A percentile compares a stretch with the other conserved stretches of the same genome.
These are phyloP conservation scores for Arothron firmamentum DNA, from an alignment of 2,113 vertebrate genomes.

Conservation along the genomic window DNA sequence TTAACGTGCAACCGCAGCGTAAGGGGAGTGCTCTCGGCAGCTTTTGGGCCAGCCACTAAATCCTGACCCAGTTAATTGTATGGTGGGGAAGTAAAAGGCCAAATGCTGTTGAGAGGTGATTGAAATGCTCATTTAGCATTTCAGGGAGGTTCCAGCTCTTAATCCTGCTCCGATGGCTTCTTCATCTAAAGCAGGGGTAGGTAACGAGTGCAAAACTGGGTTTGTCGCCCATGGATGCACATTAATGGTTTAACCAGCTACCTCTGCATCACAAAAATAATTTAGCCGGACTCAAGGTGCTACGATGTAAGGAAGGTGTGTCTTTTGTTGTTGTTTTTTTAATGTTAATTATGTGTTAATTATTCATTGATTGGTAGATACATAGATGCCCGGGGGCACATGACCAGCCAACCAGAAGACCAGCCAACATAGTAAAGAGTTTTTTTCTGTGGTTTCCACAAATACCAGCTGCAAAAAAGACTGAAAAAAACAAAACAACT, in stretches of 20 bases:
- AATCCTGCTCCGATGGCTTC: slow-evolving; percentile 49
- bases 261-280: not conserved
- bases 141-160: slow-evolving; percentile 44
- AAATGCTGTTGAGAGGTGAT: slow-evolving; percentile 54
- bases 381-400: no score
- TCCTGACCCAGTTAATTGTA: slow-evolving; percentile 69
- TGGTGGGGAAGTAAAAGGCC: slow-evolving; percentile 47
- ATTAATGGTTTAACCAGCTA: not conserved
- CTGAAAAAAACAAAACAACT: not conserved
- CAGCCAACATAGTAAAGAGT: slow-evolving; percentile 1
- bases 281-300: not conserved
- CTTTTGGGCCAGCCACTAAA: slow-evolving; percentile 61
- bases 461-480: no score
- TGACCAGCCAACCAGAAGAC: not conserved
- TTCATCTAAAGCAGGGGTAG: slow-evolving; percentile 27
- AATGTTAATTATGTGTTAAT: no score
- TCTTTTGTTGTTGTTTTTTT: not conserved
- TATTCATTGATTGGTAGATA: no score
- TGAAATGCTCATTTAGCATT: slow-evolving; percentile 59
- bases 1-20: slow-evolving; percentile 58
- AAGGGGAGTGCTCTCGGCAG: slow-evolving; percentile 64
- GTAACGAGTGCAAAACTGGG: slow-evolving; percentile 44
- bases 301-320: not conserved
- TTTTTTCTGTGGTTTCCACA: not conserved
- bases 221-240: slow-evolving; percentile 11